These are phyloP conservation scores for Hirtodrosophila trivittata DNA, from an alignment of 2,888 invertebrate species.

Conservation along the genomic window DNA sequence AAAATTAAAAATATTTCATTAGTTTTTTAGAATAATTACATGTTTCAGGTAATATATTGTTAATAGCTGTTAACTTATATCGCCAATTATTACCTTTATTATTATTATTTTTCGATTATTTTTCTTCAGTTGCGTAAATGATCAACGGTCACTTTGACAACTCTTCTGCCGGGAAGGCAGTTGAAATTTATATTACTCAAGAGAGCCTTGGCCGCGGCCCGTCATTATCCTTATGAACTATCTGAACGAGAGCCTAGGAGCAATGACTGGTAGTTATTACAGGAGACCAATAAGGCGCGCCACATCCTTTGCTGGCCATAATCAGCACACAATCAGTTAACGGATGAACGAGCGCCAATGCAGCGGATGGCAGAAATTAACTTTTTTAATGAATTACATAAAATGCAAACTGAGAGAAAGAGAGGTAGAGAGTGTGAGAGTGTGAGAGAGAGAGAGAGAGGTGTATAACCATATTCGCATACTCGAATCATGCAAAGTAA, in stretches of 20 bases:
- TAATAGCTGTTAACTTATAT: too few species aligned
- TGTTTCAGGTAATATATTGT: too few species aligned
- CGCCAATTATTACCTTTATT: too few species aligned
- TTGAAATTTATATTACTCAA: conserved; percentile 53
- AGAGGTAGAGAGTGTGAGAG: not conserved
- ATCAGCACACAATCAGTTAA: conserved; percentile 70
- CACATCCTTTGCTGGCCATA: conserved; percentile 72
- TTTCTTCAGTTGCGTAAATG: too few species aligned
- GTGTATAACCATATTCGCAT: conserved; percentile 15
- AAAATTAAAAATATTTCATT: too few species aligned
- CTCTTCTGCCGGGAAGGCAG: too few species aligned
- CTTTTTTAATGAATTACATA: conserved; percentile 76
- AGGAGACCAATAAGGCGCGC: conserved; percentile 63
- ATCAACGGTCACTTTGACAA: too few species aligned
- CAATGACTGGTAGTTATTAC: not conserved
- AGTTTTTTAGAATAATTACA: too few species aligned
- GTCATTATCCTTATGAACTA: conserved; percentile 57
- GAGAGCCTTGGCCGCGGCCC: conserved; percentile 36
- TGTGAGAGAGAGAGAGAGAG: conserved; percentile 5
- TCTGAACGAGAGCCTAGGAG: conserved; percentile 29
- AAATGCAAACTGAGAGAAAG: conserved; percentile 32
- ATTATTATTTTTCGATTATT: too few species aligned
- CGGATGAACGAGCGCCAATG: conserved; percentile 58
- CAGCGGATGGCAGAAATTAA: conserved; percentile 74
- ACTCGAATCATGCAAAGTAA: conserved; percentile 57